Conservation (phyloP, 1,140 invertebrate species). For the Neodiprion virginianus region DNA sequence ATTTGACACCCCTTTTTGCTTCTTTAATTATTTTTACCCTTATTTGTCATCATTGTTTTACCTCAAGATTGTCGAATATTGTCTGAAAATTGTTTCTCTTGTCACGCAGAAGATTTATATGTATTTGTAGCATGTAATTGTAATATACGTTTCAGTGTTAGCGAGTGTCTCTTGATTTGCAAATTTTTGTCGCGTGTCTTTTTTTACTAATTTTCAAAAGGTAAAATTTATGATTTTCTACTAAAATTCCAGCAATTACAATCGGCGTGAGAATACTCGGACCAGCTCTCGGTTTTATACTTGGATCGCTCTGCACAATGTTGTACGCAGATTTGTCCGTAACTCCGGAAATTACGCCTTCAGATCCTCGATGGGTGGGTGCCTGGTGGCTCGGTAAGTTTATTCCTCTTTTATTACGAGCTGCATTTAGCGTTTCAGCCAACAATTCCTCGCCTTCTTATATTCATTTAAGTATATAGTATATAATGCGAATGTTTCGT, state of each 20-base stretch:
- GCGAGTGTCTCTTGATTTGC: no score
- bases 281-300: slow-evolving; percentile 87
- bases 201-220: no score
- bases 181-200: no score
- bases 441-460: neutral
- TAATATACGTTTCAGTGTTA: no score
- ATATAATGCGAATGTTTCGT: neutral
- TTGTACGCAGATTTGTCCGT: slow-evolving; percentile 82
- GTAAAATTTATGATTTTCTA: no score
- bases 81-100: no score
- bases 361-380: slow-evolving; percentile 89
- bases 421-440: neutral
- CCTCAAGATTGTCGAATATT: no score
- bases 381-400: slow-evolving; percentile 89
- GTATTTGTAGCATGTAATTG: no score
- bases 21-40: slow-evolving; percentile 16
- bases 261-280: slow-evolving; percentile 91
- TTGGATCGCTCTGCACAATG: slow-evolving; percentile 89
- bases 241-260: slow-evolving; percentile 75
- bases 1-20: slow-evolving; percentile 46
- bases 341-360: slow-evolving; percentile 78
- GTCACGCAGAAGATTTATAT: no score
- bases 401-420: neutral
- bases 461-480: neutral
- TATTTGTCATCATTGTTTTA: neutral